Percentiles rank a stretch among this genome's conserved stretches.
phyloP scores from a whole-genome alignment of 2,888 invertebrate genomes.

The Eupithecia centaureata region DNA sequence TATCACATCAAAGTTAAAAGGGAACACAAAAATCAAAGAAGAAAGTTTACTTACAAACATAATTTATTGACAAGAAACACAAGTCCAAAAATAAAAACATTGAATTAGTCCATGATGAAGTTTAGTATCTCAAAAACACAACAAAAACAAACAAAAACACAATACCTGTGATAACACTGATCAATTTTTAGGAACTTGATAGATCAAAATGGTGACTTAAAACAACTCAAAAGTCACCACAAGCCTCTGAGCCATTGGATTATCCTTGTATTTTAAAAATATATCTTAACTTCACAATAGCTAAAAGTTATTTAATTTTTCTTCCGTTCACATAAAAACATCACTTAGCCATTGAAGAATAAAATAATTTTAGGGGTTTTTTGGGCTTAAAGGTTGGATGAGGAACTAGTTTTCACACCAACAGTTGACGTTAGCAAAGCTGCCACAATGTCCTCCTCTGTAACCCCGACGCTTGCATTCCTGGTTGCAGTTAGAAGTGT shows the following conservation, averaged over 20 bases:
- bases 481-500: conserved; percentile 48
- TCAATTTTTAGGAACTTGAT: not conserved
- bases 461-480: conserved; percentile 49
- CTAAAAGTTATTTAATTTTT: not conserved
- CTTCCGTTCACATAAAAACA: not conserved
- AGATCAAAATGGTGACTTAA: not conserved
- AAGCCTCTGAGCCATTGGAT: not conserved
- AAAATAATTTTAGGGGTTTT: not conserved
- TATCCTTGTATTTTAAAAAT: not conserved
- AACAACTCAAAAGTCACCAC: not conserved
- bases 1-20: not conserved
- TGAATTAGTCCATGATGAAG: not conserved
- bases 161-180: no score
- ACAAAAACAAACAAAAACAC: no score
- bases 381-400: no score
- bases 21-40: not conserved
- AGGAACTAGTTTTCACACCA: conserved; percentile 31
- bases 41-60: not conserved
- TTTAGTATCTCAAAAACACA: not conserved
- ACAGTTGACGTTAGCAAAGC: conserved; percentile 36
- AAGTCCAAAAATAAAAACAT: not conserved
- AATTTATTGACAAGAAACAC: conserved; percentile 6
- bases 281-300: not conserved
- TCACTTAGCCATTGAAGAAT: not conserved
- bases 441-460: conserved; percentile 49